Evolutionary conservation across 2,888 invertebrate genomes (phyloP), one percentile per base, ranked within the genome.

Genomic region (Lepidocyrtinus sp.): DNA sequence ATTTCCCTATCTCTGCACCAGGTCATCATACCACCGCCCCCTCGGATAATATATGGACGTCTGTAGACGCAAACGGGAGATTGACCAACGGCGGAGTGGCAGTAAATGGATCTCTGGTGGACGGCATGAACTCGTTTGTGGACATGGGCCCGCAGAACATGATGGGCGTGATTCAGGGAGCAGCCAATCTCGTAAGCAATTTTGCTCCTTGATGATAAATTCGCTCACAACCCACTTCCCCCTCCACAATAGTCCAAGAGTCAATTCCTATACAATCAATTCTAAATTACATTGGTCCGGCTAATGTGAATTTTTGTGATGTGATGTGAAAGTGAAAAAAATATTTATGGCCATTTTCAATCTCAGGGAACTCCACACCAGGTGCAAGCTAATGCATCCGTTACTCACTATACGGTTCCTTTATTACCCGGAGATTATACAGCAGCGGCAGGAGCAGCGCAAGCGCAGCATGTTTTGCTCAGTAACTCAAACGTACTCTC

Each of bases 11-110:
- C n/a, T n/a, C n/a, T n/a, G n/a, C n/a, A n/a, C 98, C 98, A 0
- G 97, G 98, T 12, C 94, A 95, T 67, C 95, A 95, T 88, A 94
- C 93, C 80, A 93, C 94, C 65, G 97, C 98, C 0, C 98, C 99
- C 0, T 97, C 96, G 88, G 98, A 99, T 55, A 83, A 75, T 50
- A 86, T 86, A 65, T 86, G 85, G 86, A 78, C 85, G 1, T 79
- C 82, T 15, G 74, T 82, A 12, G 80, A 82, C 9, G 73, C 73
- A 25, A 82, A 82, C 19, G 82, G 84, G 17, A 70, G 82, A 26
- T 75, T 82, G 36, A 61, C 83, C 22, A 85, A 85, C 21, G 85
- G 85, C 63, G 86, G 86, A 46, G 17, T 86, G 59, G 76, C 84
- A 9, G 80, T 84, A 3, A 84, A 84, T 71, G 84, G 82, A 73